Evolutionary conservation across 2,888 invertebrate genomes (phyloP).

Genomic region (Oligia fasciuncula): DNA sequence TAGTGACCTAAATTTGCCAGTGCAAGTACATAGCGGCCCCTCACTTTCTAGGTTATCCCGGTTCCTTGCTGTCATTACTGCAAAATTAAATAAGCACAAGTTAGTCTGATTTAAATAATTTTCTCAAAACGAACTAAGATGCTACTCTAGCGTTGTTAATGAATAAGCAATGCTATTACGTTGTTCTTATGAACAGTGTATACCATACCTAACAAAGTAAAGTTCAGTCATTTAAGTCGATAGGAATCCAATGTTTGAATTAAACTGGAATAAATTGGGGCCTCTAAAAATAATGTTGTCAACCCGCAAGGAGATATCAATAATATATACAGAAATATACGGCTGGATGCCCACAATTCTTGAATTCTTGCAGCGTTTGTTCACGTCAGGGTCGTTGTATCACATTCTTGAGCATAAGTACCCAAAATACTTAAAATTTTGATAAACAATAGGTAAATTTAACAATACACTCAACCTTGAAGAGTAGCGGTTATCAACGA

Average conservation of each 20-base stretch:
- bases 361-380: slow-evolving; percentile 57
- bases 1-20: slow-evolving; percentile 71
- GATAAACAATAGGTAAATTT: slow-evolving; percentile 40
- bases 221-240: slow-evolving; percentile 17
- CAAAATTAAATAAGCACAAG: slow-evolving; percentile 11
- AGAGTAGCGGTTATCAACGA: slow-evolving; percentile 48
- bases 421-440: slow-evolving; percentile 42
- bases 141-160: background rate
- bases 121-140: background rate
- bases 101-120: background rate
- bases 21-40: slow-evolving; percentile 58
- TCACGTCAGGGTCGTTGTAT: slow-evolving; percentile 48
- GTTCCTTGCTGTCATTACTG: slow-evolving; percentile 31
- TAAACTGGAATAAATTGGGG: slow-evolving; percentile 29
- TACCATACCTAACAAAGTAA: slow-evolving; percentile 1
- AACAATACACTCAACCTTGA: slow-evolving; percentile 34
- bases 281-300: slow-evolving; percentile 48
- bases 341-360: slow-evolving; percentile 58
- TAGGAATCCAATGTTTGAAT: slow-evolving; percentile 30
- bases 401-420: slow-evolving; percentile 35
- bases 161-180: slow-evolving; percentile 11
- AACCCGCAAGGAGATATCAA: slow-evolving; percentile 60
- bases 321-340: slow-evolving; percentile 63
- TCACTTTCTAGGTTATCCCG: slow-evolving; percentile 54
- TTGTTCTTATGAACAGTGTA: slow-evolving; percentile 3